phyloP scores from a whole-genome alignment of 2,888 invertebrate genomes.

The Clitarchus hookeri region DNA sequence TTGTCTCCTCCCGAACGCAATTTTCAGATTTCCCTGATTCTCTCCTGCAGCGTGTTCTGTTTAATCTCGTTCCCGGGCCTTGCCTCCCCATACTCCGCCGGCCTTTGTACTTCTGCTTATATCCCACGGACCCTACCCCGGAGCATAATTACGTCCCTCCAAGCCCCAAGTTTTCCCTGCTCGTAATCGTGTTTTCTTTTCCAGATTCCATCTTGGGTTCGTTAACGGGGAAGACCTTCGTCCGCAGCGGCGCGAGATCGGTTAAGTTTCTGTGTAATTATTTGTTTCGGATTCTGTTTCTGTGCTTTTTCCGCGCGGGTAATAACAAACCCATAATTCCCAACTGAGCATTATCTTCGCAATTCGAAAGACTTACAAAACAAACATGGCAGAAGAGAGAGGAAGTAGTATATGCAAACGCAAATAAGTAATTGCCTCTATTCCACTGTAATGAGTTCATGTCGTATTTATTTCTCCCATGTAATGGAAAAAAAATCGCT shows the following conservation, averaged over 20 bases:
- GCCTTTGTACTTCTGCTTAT: too few relatives aligned
- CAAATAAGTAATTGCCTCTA: too few relatives aligned
- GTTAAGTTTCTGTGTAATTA: constrained; percentile 1
- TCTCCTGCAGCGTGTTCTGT: not conserved
- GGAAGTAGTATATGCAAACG: too few relatives aligned
- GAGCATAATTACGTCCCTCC: not conserved
- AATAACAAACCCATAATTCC: too few relatives aligned
- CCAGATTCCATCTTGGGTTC: not conserved
- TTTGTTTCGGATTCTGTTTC: not conserved
- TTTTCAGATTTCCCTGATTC: not conserved
- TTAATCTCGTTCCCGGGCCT: not conserved
- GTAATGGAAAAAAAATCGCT: too few relatives aligned
- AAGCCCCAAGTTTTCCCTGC: not conserved
- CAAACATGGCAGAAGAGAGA: too few relatives aligned
- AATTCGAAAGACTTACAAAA: too few relatives aligned
- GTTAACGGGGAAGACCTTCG: not conserved
- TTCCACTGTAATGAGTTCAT: too few relatives aligned
- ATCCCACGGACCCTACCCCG: not conserved
- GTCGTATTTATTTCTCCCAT: too few relatives aligned
- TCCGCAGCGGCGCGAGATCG: not conserved
- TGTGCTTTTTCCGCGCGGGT: not conserved
- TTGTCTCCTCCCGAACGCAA: not conserved
- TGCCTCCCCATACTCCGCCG: not conserved
- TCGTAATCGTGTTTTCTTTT: constrained; percentile 14
- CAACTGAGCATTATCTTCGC: too few relatives aligned